These are phyloP conservation scores for Conus ventricosus DNA, from an alignment of 1,140 invertebrate genomes.

Conservation along the genomic window DNA sequence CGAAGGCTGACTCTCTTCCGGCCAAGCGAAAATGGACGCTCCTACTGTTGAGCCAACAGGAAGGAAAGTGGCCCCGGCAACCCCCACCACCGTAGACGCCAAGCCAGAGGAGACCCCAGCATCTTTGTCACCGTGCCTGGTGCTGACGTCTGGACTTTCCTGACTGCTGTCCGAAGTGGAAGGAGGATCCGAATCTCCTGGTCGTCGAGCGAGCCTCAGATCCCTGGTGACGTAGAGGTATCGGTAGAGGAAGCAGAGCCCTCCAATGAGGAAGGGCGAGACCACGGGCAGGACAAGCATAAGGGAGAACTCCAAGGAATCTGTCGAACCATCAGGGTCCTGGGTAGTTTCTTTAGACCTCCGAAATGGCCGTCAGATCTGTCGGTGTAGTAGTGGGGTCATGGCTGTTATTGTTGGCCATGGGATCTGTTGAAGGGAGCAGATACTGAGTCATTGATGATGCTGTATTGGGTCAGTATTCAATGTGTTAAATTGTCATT, in stretches of 20 bases:
- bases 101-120: neutral
- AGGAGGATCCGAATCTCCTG: neutral
- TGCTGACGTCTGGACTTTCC: neutral
- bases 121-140: neutral
- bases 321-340: neutral
- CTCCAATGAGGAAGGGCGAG: neutral
- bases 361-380: too few species aligned
- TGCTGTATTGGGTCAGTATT: too few species aligned
- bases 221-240: neutral
- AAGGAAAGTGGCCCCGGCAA: neutral
- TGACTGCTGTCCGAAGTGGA: neutral
- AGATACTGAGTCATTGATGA: too few species aligned
- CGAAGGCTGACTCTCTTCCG: neutral
- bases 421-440: too few species aligned
- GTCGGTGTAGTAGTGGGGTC: too few species aligned
- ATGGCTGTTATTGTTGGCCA: too few species aligned
- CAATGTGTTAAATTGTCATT: too few species aligned
- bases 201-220: neutral
- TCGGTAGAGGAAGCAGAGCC: neutral
- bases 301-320: neutral
- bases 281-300: neutral
- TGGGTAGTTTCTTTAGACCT: neutral
- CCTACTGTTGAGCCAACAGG: neutral
- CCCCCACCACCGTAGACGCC: neutral
- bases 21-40: neutral